These are phyloP conservation scores for Sericinus montela DNA, from an alignment of 2,888 invertebrate genomes.

Conservation along the genomic window DNA sequence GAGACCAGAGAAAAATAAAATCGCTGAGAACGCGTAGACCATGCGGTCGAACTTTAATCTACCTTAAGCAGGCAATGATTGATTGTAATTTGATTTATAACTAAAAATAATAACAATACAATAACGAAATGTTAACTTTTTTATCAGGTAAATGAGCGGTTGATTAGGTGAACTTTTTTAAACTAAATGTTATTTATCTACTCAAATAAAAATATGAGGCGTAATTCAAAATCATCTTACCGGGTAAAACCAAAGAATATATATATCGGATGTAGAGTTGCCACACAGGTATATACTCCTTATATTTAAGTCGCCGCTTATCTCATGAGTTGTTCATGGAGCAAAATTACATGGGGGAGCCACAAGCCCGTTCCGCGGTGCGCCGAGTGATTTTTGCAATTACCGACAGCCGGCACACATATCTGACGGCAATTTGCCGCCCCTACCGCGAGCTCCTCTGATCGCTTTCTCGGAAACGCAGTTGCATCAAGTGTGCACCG, in stretches of 20 bases:
- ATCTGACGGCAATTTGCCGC: conserved; percentile 74
- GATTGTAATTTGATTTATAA: no score
- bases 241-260: neutral
- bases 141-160: no score
- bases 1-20: no score
- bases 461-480: conserved; percentile 68
- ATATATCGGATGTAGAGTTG: conserved; percentile 9
- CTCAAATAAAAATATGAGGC: no score
- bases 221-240: neutral
- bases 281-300: conserved; percentile 20
- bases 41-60: no score
- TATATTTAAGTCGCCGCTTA: conserved; percentile 19
- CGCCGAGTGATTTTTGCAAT: conserved; percentile 71
- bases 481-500: conserved; percentile 60
- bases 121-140: no score
- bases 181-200: no score
- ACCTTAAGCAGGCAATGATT: no score
- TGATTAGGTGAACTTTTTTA: no score
- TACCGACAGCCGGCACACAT: conserved; percentile 71
- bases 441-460: conserved; percentile 58
- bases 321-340: neutral
- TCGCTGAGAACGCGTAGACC: no score
- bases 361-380: conserved; percentile 30
- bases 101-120: no score
- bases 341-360: conserved; percentile 14